Conservation (phyloP, 2,113 vertebrate genomes). For the Sorex araneus region DNA sequence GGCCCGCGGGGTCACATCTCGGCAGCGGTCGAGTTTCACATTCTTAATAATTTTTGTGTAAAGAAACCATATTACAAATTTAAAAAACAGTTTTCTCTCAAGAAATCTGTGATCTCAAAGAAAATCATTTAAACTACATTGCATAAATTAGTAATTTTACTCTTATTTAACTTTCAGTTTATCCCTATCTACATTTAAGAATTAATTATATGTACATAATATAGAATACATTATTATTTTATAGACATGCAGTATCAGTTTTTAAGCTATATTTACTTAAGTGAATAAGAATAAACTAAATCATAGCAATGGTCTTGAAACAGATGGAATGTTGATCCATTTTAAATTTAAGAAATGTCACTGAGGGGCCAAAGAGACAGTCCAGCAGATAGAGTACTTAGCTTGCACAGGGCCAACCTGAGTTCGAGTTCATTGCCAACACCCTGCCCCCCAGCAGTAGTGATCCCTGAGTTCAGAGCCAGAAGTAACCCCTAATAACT, state of each 20-base stretch:
- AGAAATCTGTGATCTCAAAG: slow-evolving; percentile 55
- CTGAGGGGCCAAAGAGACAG: slow-evolving; percentile 37
- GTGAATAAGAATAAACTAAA: slow-evolving; percentile 88
- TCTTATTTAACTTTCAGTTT: slow-evolving; percentile 62
- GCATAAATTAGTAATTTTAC: slow-evolving; percentile 73
- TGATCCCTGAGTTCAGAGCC: not conserved
- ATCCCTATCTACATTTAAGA: not conserved
- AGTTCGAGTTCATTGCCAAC: no score
- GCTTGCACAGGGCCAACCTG: no score
- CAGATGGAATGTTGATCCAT: slow-evolving; percentile 86
- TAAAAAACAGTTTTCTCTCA: slow-evolving; percentile 13
- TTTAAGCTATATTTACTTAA: slow-evolving; percentile 88
- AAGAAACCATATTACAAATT: slow-evolving; percentile 53
- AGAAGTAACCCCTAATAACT: not conserved
- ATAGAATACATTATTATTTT: slow-evolving; percentile 81
- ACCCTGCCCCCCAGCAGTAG: no score
- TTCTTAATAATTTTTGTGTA: slow-evolving; percentile 70
- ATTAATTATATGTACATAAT: slow-evolving; percentile 8
- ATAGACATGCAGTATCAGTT: slow-evolving; percentile 77
- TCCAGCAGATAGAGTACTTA: not conserved
- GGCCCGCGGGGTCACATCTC: no score
- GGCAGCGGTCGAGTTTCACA: slow-evolving; percentile 10
- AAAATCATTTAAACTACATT: slow-evolving; percentile 72
- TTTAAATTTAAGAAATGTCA: slow-evolving; percentile 78
- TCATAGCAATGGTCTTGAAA: slow-evolving; percentile 87